Conservation (phyloP, 2,797 vertebrate species). For the Thripadectes ignobilis region DNA sequence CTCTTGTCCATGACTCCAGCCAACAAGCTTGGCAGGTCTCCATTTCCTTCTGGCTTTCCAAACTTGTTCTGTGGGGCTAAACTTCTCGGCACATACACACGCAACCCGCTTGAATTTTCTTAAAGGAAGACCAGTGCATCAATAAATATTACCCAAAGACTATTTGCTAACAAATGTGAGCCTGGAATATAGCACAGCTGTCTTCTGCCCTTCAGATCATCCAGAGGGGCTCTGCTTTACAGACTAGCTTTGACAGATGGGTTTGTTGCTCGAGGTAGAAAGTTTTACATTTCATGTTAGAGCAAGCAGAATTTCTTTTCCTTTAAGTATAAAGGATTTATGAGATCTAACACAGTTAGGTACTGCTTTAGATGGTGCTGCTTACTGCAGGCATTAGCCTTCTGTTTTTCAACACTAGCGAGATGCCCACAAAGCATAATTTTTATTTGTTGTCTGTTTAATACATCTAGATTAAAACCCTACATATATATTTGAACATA, state of each 20-base stretch:
- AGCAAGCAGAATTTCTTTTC: constrained; percentile 27
- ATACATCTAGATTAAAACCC: constrained; percentile 27
- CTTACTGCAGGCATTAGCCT: constrained; percentile 33
- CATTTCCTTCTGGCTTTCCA: constrained; percentile 69
- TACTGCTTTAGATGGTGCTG: constrained; percentile 38
- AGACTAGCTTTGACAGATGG: constrained; percentile 41
- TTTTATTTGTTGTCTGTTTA: constrained; percentile 31
- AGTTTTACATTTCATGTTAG: constrained; percentile 55
- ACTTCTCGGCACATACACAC: neutral
- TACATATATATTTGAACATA: neutral
- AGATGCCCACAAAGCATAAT: constrained; percentile 38
- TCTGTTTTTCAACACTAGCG: neutral
- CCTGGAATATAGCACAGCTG: neutral
- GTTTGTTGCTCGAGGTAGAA: constrained; percentile 31
- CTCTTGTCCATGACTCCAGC: constrained; percentile 80
- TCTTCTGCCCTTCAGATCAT: constrained; percentile 30
- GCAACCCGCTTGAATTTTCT: neutral
- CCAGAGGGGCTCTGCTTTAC: neutral
- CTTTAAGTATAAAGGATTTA: constrained; percentile 60
- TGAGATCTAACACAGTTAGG: constrained; percentile 30
- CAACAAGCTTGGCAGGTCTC: constrained; percentile 76
- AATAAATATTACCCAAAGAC: neutral
- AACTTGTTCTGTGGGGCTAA: constrained; percentile 66
- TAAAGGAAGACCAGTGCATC: neutral
- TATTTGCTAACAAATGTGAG: neutral